A percentile compares a stretch with the other conserved stretches of the same genome.
phyloP scores from a whole-genome alignment of 2,888 invertebrate species.

The Eurytoma californica region DNA sequence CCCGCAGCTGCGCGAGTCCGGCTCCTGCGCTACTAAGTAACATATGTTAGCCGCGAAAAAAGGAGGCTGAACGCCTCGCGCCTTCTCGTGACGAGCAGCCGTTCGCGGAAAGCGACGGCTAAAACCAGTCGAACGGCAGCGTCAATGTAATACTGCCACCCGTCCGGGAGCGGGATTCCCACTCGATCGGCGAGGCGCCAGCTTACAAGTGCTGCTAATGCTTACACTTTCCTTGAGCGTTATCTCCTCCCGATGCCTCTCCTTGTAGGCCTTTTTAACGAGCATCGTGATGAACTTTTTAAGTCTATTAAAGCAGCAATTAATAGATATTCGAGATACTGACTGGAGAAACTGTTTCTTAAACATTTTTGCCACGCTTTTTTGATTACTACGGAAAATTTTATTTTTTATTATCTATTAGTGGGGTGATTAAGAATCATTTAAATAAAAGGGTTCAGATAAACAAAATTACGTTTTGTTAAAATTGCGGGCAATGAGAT shows the following conservation, averaged over 20 bases:
- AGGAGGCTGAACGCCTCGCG: background rate
- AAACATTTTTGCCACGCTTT: too few species aligned
- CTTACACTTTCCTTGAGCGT: background rate
- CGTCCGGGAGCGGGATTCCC: constrained; percentile 18
- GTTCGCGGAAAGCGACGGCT: constrained; percentile 18
- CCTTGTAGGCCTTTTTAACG: too few species aligned
- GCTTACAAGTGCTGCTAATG: background rate
- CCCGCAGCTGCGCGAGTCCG: background rate
- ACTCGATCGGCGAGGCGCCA: constrained; percentile 24
- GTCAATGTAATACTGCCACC: background rate
- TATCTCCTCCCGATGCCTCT: too few species aligned
- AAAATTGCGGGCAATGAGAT: background rate
- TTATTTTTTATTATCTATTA: too few species aligned
- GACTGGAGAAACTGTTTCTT: too few species aligned
- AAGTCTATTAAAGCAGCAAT: too few species aligned
- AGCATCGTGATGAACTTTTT: too few species aligned
- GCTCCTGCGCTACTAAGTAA: background rate
- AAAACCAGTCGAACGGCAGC: constrained; percentile 22
- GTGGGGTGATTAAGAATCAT: too few species aligned
- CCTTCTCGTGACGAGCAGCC: constrained; percentile 26
- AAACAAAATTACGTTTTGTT: too few species aligned
- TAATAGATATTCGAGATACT: too few species aligned
- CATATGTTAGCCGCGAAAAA: constrained; percentile 9
- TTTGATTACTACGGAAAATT: too few species aligned
- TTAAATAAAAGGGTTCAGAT: too few species aligned